These are phyloP conservation scores for Neuroscelio doddi DNA, from an alignment of 2,888 invertebrate genomes.

Conservation along the genomic window DNA sequence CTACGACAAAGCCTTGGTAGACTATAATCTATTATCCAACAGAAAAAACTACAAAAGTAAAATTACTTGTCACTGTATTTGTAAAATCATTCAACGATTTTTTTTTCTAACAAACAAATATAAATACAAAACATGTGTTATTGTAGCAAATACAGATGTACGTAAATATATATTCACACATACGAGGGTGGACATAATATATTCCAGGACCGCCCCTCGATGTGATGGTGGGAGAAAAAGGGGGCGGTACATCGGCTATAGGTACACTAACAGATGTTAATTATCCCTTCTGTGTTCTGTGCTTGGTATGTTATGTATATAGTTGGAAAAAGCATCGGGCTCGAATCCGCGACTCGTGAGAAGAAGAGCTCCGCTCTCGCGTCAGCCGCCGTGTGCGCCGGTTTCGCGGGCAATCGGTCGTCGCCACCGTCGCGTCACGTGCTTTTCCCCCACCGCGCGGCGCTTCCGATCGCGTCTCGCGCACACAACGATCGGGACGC, in stretches of 20 bases:
- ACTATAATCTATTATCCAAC: not conserved
- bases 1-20: too few species aligned
- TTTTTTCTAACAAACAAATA: too few species aligned
- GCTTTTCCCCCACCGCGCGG: conserved; percentile 10
- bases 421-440: conserved; percentile 16
- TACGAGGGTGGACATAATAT: conserved; percentile 67
- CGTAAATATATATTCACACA: too few species aligned
- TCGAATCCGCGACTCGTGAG: conserved; percentile 17
- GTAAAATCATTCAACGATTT: too few species aligned
- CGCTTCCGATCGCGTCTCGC: not conserved
- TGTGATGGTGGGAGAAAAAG: conserved; percentile 63
- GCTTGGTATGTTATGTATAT: conserved; percentile 43
- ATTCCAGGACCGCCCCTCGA: conserved; percentile 71
- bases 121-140: too few species aligned
- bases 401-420: conserved; percentile 14
- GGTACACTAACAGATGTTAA: conserved; percentile 71
- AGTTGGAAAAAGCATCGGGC: conserved; percentile 36
- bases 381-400: not conserved
- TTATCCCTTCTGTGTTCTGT: conserved; percentile 69
- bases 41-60: too few species aligned
- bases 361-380: conserved; percentile 28
- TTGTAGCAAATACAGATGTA: too few species aligned
- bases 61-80: too few species aligned
- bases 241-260: conserved; percentile 66
- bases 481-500: conserved; percentile 6